Conservation (phyloP, 2,888 invertebrate species). For the Coleophora deauratella region DNA sequence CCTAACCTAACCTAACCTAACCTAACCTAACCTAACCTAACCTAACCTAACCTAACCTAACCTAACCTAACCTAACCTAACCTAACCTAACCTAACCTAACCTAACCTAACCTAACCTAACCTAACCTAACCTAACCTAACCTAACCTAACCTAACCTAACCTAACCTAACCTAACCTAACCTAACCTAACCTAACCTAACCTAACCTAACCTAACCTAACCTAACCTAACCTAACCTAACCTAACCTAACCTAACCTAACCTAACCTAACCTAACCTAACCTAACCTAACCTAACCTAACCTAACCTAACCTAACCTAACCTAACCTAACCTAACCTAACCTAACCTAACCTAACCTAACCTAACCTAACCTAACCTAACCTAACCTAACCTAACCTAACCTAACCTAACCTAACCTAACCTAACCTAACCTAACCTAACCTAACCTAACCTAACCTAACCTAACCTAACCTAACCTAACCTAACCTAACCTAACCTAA, state of each 20-base stretch:
- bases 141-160: slow-evolving; percentile 16
- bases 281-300: slow-evolving; percentile 15
- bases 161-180: slow-evolving; percentile 17
- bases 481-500: slow-evolving; percentile 11
- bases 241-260: slow-evolving; percentile 13
- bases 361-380: slow-evolving; percentile 16
- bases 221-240: slow-evolving; percentile 15
- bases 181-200: slow-evolving; percentile 12
- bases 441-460: slow-evolving; percentile 19
- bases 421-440: slow-evolving; percentile 19
- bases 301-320: slow-evolving; percentile 17
- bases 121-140: slow-evolving; percentile 21
- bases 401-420: slow-evolving; percentile 19
- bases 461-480: slow-evolving; percentile 12
- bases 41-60: slow-evolving; percentile 18
- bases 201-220: slow-evolving; percentile 15
- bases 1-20: slow-evolving; percentile 16
- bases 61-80: slow-evolving; percentile 15
- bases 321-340: slow-evolving; percentile 18
- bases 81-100: slow-evolving; percentile 13
- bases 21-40: slow-evolving; percentile 17
- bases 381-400: slow-evolving; percentile 16
- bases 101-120: slow-evolving; percentile 15
- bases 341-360: slow-evolving; percentile 16
- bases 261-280: slow-evolving; percentile 16